Conservation (phyloP, 2,888 invertebrate species). For the Ctenicera cuprea region DNA sequence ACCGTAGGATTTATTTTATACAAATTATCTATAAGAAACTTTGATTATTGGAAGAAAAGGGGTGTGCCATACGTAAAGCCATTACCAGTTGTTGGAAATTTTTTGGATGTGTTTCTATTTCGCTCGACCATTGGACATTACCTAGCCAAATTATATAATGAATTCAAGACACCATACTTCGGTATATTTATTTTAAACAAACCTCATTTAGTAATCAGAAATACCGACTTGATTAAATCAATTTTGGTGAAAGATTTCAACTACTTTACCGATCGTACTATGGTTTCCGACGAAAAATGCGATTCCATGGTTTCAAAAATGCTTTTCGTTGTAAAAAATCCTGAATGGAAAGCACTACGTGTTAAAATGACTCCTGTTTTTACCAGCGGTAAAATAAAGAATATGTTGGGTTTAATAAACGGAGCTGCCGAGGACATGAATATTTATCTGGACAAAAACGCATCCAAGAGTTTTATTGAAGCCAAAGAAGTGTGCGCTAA, state of each 20-base stretch:
- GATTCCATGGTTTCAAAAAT: conserved; percentile 70
- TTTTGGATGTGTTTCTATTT: conserved; percentile 64
- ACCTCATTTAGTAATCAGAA: conserved; percentile 70
- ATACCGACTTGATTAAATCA: conserved; percentile 70
- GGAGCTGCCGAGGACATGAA: conserved; percentile 66
- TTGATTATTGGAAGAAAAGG: conserved; percentile 68
- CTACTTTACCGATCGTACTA: conserved; percentile 71
- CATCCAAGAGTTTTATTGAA: conserved; percentile 60
- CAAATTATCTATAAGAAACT: conserved; percentile 59
- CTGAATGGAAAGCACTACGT: conserved; percentile 74
- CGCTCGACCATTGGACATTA: conserved; percentile 62
- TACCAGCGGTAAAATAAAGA: conserved; percentile 74
- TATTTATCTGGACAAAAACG: conserved; percentile 67
- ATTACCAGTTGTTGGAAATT: conserved; percentile 66
- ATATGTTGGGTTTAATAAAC: conserved; percentile 72
- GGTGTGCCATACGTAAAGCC: conserved; percentile 67
- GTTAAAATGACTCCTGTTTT: conserved; percentile 74
- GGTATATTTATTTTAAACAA: conserved; percentile 72
- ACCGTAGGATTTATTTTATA: neutral
- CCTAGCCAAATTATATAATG: conserved; percentile 62
- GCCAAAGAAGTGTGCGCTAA: conserved; percentile 68
- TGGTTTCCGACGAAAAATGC: conserved; percentile 69
- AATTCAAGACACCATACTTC: conserved; percentile 63
- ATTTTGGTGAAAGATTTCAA: conserved; percentile 72
- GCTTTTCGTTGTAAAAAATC: conserved; percentile 70